These are phyloP conservation scores for Operophtera brumata DNA, from an alignment of 2,888 invertebrate species.

Conservation along the genomic window DNA sequence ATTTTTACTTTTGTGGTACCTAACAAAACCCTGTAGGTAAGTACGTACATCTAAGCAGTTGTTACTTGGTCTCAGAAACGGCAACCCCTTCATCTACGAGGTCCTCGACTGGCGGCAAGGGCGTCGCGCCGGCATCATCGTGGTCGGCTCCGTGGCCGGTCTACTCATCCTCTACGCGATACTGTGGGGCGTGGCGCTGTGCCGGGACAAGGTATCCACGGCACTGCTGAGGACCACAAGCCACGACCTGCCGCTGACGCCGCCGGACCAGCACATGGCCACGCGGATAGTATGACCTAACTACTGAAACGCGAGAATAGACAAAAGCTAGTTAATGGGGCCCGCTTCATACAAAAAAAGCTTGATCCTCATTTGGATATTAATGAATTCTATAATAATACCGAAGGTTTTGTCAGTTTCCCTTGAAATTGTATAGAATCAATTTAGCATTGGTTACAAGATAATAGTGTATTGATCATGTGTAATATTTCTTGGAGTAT, in stretches of 20 bases:
- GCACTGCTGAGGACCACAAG: conserved; percentile 52
- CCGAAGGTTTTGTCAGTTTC: too few species aligned
- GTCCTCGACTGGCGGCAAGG: conserved; percentile 88
- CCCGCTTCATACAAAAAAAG: too few species aligned
- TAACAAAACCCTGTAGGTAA: too few species aligned
- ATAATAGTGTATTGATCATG: too few species aligned
- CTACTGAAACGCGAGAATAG: not conserved
- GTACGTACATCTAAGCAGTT: not conserved
- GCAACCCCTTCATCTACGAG: conserved; percentile 85
- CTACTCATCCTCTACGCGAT: conserved; percentile 51
- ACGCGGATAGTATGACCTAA: conserved; percentile 27
- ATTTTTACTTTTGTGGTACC: too few species aligned
- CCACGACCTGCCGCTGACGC: conserved; percentile 51
- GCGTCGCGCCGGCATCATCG: conserved; percentile 75
- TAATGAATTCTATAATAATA: too few species aligned
- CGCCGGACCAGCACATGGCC: conserved; percentile 44
- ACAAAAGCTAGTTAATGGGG: not conserved
- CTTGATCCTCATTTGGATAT: too few species aligned
- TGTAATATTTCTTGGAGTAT: too few species aligned
- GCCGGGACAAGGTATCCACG: conserved; percentile 54
- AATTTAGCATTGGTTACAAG: too few species aligned
- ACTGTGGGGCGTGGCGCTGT: conserved; percentile 52
- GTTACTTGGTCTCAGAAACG: conserved; percentile 60
- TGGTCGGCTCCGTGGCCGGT: conserved; percentile 47
- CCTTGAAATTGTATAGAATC: too few species aligned